Evolutionary conservation across 2,888 invertebrate species (phyloP).

Genomic region (Suillia variegata): DNA sequence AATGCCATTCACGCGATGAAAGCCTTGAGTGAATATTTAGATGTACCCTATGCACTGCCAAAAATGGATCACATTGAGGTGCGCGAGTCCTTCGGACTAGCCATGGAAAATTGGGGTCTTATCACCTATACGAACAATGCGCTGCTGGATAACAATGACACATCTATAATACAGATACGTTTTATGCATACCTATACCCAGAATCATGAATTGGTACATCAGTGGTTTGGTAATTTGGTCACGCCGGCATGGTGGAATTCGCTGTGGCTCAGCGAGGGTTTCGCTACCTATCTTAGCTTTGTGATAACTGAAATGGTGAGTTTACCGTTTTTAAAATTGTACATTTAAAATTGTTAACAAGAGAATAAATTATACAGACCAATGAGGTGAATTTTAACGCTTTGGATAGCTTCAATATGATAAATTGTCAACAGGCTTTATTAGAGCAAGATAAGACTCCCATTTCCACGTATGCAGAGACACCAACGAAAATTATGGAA

Average conservation of each 20-base stretch:
- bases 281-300: conserved; percentile 61
- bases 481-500: conserved; percentile 24
- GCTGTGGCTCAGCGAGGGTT: conserved; percentile 73
- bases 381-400: conserved; percentile 66
- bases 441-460: conserved; percentile 21
- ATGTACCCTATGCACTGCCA: conserved; percentile 72
- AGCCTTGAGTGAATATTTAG: conserved; percentile 67
- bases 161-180: conserved; percentile 27
- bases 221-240: conserved; percentile 78
- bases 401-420: conserved; percentile 61
- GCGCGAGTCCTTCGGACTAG: conserved; percentile 77
- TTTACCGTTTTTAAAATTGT: no score
- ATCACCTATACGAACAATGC: conserved; percentile 65
- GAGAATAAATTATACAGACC: no score
- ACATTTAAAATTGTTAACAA: no score
- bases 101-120: conserved; percentile 94
- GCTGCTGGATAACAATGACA: conserved; percentile 60
- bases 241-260: conserved; percentile 71
- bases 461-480: conserved; percentile 27
- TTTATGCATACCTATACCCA: conserved; percentile 61
- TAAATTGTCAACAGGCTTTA: neutral
- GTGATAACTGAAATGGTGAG: conserved; percentile 29
- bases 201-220: conserved; percentile 68
- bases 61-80: conserved; percentile 86
- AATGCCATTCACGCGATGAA: conserved; percentile 24